A percentile compares a stretch with the other conserved stretches of the same genome.
Evolutionary conservation across 2,797 vertebrate genomes (phyloP).

Genomic region (Sorex maritimensis): DNA sequence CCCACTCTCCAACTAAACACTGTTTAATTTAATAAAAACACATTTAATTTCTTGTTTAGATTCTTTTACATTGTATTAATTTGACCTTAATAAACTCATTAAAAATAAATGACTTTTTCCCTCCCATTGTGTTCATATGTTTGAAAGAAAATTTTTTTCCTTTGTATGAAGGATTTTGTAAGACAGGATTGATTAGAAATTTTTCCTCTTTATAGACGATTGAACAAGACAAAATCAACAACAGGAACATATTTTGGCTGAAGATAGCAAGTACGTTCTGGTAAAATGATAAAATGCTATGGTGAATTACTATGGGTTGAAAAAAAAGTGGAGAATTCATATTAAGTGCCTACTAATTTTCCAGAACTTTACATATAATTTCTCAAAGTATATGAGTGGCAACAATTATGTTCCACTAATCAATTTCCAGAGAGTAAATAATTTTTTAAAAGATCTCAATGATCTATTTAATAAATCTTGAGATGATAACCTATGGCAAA

Average conservation of each 20-base stretch:
- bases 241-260: slow-evolving; percentile 54
- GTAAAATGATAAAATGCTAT: slow-evolving; percentile 66
- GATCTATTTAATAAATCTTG: neutral
- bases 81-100: slow-evolving; percentile 70
- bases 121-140: slow-evolving; percentile 57
- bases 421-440: slow-evolving; percentile 29
- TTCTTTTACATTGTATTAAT: slow-evolving; percentile 69
- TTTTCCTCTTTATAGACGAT: slow-evolving; percentile 51
- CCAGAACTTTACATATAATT: slow-evolving; percentile 25
- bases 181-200: slow-evolving; percentile 17
- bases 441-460: slow-evolving; percentile 52
- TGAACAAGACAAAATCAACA: slow-evolving; percentile 70
- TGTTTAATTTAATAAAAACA: slow-evolving; percentile 68
- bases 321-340: slow-evolving; percentile 25
- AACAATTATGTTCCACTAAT: slow-evolving; percentile 35
- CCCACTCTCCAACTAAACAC: slow-evolving; percentile 46
- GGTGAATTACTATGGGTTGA: slow-evolving; percentile 50
- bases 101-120: slow-evolving; percentile 57
- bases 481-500: neutral
- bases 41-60: slow-evolving; percentile 59
- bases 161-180: slow-evolving; percentile 67
- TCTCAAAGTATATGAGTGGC: neutral
- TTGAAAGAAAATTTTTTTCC: slow-evolving; percentile 64
- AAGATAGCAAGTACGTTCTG: slow-evolving; percentile 52
- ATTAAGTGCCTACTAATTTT: slow-evolving; percentile 37